A percentile compares a stretch with the other conserved stretches of the same genome.
These are phyloP conservation scores for Coleophora flavipennella DNA, from an alignment of 2,888 invertebrate genomes.

Conservation along the genomic window DNA sequence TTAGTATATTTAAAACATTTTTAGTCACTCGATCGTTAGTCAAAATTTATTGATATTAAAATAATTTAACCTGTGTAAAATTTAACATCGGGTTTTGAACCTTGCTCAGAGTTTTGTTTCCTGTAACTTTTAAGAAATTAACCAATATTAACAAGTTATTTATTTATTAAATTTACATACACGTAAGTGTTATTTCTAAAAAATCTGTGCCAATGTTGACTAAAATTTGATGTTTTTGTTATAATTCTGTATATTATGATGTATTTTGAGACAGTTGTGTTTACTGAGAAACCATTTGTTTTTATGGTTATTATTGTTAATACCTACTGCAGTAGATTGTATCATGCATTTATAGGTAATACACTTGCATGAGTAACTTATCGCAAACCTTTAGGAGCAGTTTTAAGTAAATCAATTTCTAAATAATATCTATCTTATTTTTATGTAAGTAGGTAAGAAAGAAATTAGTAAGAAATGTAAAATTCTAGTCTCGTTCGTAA, in stretches of 20 bases:
- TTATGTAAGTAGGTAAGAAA: not conserved
- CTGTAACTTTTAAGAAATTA: constrained; percentile 2
- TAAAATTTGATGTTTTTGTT: not conserved
- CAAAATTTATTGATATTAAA: not conserved
- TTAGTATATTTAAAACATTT: no score
- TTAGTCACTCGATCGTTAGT: not conserved
- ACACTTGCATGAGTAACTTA: no score
- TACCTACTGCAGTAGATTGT: no score
- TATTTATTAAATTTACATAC: not conserved
- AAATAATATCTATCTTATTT: not conserved
- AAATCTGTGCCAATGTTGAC: not conserved
- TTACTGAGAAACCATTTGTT: no score
- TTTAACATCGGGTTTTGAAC: constrained; percentile 1
- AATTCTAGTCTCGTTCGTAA: not conserved
- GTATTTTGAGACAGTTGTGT: no score
- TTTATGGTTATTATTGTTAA: no score
- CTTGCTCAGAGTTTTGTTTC: constrained; percentile 11
- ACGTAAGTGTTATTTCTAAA: not conserved
- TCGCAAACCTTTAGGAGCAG: no score
- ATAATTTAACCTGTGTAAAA: not conserved
- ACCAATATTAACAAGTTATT: no score
- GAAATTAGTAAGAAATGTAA: not conserved
- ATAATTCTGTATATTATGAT: not conserved
- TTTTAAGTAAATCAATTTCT: no score
- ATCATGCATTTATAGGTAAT: no score